Base-by-base conservation (phyloP, 2,888 invertebrate species). In the Thecophora atra region DNA sequence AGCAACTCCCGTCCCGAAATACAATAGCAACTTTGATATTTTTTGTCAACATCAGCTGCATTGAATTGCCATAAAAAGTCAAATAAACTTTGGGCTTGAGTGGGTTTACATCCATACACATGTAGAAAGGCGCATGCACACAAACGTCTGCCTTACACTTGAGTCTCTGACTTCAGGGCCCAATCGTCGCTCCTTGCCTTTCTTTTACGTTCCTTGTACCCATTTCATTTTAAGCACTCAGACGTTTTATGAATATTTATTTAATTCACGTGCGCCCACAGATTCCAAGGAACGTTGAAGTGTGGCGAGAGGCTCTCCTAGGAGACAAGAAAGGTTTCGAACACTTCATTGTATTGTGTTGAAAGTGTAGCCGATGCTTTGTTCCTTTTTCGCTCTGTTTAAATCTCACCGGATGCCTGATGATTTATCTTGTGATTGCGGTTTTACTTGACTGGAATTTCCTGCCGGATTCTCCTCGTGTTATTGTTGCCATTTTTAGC, bases 231-330 rank as follows among this genome's bases (percentile, higher is more conserved):
- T 62, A 70, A 70, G 65, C 65, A 30, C 47, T 42, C 58, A 42
- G 58, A 65, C 71, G 65, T 60, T 71, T 65, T 71, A 66, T 71
- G 71, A 71, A 65, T 65, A 71, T 71, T 71, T 71, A 71, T 71
- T 71, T 66, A 65, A 58, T 65, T 56, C 70, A 70, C 70, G 70
- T 70, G 62, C 70, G 30, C 58, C n/a, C n/a, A 47, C 30, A 54
- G 30, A 54, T 54, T 30, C 21, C 37, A 52, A 52, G 51, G 51
- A n/a, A n/a, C n/a, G n/a, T n/a, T n/a, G n/a, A n/a, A 11, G 37
- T 37, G n/a, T n/a, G n/a, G n/a, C n/a, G n/a, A n/a, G n/a, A n/a
- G n/a, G n/a, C n/a, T n/a, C n/a, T n/a, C 26, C 58, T 15, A 26
- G 58, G 26, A 19, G 11, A 37, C 7, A 28, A 15, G 69, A 47